Conservation (phyloP, 37 sponge, comb jelly and placozoan genomes). For the Chondrosia reniformis region DNA sequence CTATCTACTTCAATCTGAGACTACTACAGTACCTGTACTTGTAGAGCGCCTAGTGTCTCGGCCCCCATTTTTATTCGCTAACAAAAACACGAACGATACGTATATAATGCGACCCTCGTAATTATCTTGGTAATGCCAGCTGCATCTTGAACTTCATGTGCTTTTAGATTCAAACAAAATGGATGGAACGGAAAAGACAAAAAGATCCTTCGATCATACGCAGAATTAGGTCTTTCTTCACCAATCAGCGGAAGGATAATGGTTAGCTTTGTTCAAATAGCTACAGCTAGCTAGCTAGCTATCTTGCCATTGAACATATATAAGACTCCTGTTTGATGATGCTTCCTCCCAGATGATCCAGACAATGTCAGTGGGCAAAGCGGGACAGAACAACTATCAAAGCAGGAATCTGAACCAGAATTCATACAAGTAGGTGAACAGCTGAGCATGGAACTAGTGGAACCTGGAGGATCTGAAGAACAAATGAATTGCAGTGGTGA, state of each 20-base stretch:
- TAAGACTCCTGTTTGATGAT: no score
- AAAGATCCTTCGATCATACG: neutral
- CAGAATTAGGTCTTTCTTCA: neutral
- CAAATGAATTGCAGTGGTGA: conserved; percentile 5
- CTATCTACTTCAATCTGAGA: no score
- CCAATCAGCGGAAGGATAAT: neutral
- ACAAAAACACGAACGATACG: no score
- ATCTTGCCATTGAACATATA: neutral
- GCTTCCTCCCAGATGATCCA: neutral
- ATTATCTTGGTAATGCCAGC: no score
- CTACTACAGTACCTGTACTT: no score
- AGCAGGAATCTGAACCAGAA: neutral
- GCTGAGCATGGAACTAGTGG: neutral
- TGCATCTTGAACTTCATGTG: no score
- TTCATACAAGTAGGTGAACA: neutral
- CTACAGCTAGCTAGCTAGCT: neutral
- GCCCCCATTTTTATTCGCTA: no score
- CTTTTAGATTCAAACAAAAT: no score
- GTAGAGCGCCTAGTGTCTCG: no score
- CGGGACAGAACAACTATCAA: neutral
- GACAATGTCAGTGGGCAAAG: conserved; percentile 8
- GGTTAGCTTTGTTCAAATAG: neutral
- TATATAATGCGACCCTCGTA: no score
- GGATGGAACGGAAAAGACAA: neutral
- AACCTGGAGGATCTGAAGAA: conserved; percentile 1